Base-by-base conservation (phyloP, 1,140 invertebrate species). In the Vollenhovia emeryi region DNA sequence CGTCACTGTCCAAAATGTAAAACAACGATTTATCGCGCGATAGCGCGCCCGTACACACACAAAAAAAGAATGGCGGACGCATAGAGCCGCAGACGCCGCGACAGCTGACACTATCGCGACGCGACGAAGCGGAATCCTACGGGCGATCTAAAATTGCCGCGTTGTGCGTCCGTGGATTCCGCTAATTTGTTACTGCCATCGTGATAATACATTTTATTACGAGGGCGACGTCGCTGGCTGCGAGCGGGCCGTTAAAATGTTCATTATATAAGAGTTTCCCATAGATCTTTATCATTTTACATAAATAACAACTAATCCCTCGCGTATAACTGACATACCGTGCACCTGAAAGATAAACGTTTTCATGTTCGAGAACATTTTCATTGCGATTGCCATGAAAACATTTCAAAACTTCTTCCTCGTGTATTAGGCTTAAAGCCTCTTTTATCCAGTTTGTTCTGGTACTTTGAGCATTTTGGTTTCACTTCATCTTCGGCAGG, bases 1-100 rank as follows among this genome's bases (percentile, higher is more conserved):
- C 78, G 78, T 82, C 78, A 82, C 78, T 82, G 78, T 82, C 78
- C 78, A 82, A 82, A 82, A 79, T 79, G 76, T 79, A 68, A 79
- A 82, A 82, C 78, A 82, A 82, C 78, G 78, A 82, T 82, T 82
- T 82, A 82, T 82, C 78, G 78, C 78, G 50, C 27, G 78, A 82
- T 82, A 82, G 69, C 78, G 78, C 78, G 50, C 45, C 11, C 33
- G 48, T 18, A 50, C 36, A 43, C 21, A 45, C 33, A 52, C 45
- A 71, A 80, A 80, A 80, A 57, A n/a, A 36, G 6, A 36, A 36
- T 50, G 36, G 50, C 66, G 66, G n/a, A 80, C 57, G 64, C 78
- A 57, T 80, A 80, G n/a, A n/a, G 64, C 78, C 71, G 78, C 30
- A 71, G 78, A 73, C 78, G 50, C 66, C n/a, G 66, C 78, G 78